Conservation (phyloP, 2,888 invertebrate species). For the Calameuta filiformis region DNA sequence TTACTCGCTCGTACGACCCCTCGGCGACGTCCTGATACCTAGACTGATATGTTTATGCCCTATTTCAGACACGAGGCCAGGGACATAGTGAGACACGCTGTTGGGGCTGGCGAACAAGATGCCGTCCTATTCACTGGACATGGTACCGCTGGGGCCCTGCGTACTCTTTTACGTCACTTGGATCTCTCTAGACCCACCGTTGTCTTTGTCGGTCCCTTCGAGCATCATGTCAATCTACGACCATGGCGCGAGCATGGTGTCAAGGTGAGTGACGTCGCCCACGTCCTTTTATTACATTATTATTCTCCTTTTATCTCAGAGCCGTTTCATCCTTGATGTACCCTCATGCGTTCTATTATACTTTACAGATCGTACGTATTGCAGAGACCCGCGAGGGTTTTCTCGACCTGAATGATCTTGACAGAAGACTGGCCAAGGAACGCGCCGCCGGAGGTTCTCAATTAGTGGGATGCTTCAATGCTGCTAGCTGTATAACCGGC, state of each 20-base stretch:
- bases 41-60: background rate
- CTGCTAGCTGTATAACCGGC: conserved; percentile 90
- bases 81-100: conserved; percentile 81
- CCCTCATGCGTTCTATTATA: background rate
- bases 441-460: conserved; percentile 71
- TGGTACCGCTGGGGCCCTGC: conserved; percentile 81
- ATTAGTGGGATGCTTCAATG: conserved; percentile 87
- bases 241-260: conserved; percentile 86
- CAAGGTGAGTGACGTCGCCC: conserved; percentile 69
- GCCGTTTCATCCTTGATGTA: background rate
- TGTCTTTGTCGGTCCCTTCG: conserved; percentile 84
- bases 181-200: conserved; percentile 73
- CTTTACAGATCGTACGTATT: conserved; percentile 78
- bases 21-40: background rate
- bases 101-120: conserved; percentile 81
- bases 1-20: background rate
- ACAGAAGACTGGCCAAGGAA: conserved; percentile 75
- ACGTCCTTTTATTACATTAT: background rate
- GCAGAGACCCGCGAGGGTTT: conserved; percentile 83
- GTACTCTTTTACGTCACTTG: conserved; percentile 80
- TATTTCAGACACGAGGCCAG: conserved; percentile 80
- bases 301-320: background rate
- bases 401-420: conserved; percentile 82
- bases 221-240: conserved; percentile 80
- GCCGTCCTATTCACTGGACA: conserved; percentile 66